These are phyloP conservation scores for Spea multiplicata DNA, from an alignment of 2,113 vertebrate genomes.

Conservation along the genomic window DNA sequence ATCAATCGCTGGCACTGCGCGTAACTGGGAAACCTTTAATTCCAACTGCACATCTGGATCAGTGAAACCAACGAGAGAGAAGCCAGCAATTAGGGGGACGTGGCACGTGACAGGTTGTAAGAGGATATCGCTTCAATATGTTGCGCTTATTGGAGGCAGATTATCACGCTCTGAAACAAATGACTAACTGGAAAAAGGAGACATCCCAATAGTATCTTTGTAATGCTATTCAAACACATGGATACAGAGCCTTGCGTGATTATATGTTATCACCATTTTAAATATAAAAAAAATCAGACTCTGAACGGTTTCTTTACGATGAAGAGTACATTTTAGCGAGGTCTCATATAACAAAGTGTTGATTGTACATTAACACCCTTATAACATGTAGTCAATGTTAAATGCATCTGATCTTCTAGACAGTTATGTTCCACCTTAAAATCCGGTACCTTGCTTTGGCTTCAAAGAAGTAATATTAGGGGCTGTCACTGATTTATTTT, in stretches of 20 bases:
- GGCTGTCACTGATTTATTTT: slow-evolving; percentile 24
- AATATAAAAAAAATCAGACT: not conserved
- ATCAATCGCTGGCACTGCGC: slow-evolving; percentile 28
- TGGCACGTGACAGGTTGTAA: not conserved
- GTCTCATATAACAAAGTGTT: not conserved
- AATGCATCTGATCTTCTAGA: slow-evolving; percentile 4
- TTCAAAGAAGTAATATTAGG: slow-evolving; percentile 24
- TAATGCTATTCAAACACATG: not conserved
- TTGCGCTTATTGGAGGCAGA: not conserved
- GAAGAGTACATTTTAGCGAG: not conserved
- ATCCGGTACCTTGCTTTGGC: slow-evolving; percentile 14
- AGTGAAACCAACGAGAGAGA: slow-evolving; percentile 6
- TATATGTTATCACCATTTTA: not conserved
- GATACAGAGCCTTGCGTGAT: not conserved
- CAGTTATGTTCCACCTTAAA: slow-evolving; percentile 1
- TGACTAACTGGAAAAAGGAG: not conserved
- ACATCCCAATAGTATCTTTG: not conserved
- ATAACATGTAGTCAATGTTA: not conserved
- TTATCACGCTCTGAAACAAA: not conserved
- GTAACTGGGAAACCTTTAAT: slow-evolving; percentile 43
- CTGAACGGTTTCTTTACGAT: not conserved
- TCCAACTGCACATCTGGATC: slow-evolving; percentile 33
- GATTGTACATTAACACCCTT: not conserved
- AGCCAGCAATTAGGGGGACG: slow-evolving; percentile 10
- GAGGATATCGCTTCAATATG: not conserved